Evolutionary conservation across 2,888 invertebrate species (phyloP).

Genomic region (Drosophila algonquin): DNA sequence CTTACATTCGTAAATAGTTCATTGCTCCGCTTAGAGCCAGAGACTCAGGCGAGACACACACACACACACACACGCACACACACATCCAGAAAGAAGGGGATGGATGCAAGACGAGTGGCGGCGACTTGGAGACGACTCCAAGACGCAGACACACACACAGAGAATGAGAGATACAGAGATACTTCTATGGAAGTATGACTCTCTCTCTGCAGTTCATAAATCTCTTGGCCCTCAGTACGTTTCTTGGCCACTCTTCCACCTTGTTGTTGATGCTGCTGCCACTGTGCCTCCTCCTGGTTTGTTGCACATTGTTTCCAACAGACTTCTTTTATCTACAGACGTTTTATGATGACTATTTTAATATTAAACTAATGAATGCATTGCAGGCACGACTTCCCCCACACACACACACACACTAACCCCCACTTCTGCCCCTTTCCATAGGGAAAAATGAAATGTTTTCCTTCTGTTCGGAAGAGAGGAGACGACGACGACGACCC

Average conservation of each 20-base stretch:
- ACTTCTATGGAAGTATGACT: constrained; percentile 3
- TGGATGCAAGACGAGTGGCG: constrained; percentile 37
- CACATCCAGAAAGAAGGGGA: neutral
- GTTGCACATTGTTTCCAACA: constrained; percentile 62
- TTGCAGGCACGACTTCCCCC: constrained; percentile 65
- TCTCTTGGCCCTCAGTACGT: constrained; percentile 69
- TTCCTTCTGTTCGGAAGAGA: constrained; percentile 15
- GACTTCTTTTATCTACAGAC: constrained; percentile 63
- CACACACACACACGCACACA: neutral
- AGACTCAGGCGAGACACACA: constrained; percentile 42
- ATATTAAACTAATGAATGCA: constrained; percentile 78
- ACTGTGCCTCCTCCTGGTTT: constrained; percentile 6
- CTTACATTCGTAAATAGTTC: constrained; percentile 73
- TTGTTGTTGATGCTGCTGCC: constrained; percentile 14
- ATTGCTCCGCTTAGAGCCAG: constrained; percentile 69
- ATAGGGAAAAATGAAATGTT: constrained; percentile 41
- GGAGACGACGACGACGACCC: constrained; percentile 53
- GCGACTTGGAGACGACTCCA: constrained; percentile 50
- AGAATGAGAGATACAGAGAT: constrained; percentile 1
- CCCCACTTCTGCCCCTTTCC: constrained; percentile 19
- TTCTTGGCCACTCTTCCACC: constrained; percentile 45
- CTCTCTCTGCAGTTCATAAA: constrained; percentile 68
- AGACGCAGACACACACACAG: constrained; percentile 40
- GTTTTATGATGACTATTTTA: constrained; percentile 78
- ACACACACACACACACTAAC: constrained; percentile 5